Conservation (phyloP, 2,797 vertebrate species). For the Eidolon dupreanum region DNA sequence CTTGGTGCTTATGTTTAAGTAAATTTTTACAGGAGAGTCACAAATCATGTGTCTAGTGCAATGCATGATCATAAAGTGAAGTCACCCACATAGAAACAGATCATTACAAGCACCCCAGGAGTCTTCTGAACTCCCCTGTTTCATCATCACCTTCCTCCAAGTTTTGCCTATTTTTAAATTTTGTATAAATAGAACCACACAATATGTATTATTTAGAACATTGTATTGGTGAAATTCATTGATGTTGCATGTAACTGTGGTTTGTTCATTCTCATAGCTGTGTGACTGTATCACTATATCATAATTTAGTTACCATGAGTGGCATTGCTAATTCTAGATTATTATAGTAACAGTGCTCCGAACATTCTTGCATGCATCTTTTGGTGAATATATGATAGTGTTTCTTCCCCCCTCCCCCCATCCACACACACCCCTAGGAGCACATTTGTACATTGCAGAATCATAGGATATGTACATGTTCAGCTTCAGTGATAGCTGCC, state of each 20-base stretch:
- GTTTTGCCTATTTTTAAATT: background rate
- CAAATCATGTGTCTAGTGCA: background rate
- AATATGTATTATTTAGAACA: background rate
- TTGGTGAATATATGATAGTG: background rate
- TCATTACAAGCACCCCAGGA: background rate
- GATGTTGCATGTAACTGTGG: background rate
- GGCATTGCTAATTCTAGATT: background rate
- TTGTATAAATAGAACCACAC: background rate
- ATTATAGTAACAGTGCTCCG: background rate
- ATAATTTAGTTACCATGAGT: background rate
- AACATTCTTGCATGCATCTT: background rate
- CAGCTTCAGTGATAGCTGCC: background rate
- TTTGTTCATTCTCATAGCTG: background rate
- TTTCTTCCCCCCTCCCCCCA: background rate
- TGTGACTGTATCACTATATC: background rate
- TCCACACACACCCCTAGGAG: background rate
- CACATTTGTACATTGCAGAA: background rate
- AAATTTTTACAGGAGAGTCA: background rate
- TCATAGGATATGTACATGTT: background rate
- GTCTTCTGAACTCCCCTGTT: background rate
- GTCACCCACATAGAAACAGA: background rate
- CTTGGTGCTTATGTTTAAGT: background rate
- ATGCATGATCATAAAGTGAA: background rate
- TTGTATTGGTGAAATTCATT: background rate
- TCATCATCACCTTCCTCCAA: background rate